A percentile compares a stretch with the other conserved stretches of the same genome.
Conservation (phyloP, 2,797 vertebrate species). For the Buphagus erythrorhynchus region DNA sequence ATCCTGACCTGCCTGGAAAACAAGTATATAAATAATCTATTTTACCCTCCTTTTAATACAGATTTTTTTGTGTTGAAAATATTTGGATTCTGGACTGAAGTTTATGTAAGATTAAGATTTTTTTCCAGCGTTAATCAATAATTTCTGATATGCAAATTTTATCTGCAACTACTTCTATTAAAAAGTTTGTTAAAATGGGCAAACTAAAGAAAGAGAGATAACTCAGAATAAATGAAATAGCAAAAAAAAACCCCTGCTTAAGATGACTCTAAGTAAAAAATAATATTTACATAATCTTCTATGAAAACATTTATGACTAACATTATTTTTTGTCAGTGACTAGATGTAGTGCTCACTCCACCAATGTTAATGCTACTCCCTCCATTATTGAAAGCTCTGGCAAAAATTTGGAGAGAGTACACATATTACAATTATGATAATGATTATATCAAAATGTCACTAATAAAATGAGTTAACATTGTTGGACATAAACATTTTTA, state of each 20-base stretch:
- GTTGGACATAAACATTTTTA: neutral
- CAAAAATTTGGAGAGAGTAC: neutral
- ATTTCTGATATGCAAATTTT: neutral
- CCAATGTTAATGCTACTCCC: neutral
- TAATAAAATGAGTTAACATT: neutral
- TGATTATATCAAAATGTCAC: neutral
- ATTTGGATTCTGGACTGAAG: neutral
- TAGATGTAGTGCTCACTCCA: neutral
- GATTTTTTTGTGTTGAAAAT: neutral
- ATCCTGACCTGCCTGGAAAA: neutral
- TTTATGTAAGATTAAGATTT: neutral
- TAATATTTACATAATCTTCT: neutral
- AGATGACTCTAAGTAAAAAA: neutral
- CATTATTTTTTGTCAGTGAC: neutral
- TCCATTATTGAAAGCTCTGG: neutral
- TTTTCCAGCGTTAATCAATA: neutral
- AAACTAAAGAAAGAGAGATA: neutral
- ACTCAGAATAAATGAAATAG: neutral
- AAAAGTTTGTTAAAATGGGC: neutral
- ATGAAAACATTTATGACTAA: neutral
- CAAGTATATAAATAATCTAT: neutral
- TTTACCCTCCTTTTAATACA: neutral
- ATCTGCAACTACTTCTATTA: neutral
- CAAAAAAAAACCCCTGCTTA: fast-evolving
- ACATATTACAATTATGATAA: neutral